These are phyloP conservation scores for Ptyas mucosa DNA, from an alignment of 2,113 vertebrate genomes.

Conservation along the genomic window DNA sequence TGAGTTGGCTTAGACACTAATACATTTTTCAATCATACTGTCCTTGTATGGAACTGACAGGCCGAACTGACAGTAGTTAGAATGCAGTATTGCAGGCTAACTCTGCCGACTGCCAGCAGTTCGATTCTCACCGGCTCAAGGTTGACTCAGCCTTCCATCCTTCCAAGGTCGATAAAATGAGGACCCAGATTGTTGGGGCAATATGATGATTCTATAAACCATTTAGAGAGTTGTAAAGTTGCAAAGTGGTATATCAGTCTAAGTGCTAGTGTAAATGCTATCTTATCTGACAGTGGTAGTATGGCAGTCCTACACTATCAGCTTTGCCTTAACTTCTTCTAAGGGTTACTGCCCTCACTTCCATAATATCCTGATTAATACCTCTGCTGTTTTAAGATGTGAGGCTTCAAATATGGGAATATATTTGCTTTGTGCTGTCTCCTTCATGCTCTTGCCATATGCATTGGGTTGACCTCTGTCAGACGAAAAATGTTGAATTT, in stretches of 20 bases:
- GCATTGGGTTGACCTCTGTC: background rate
- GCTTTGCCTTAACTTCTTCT: background rate
- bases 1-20: background rate
- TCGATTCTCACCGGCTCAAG: background rate
- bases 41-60: background rate
- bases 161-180: background rate
- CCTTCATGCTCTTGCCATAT: background rate
- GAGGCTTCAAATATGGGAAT: background rate
- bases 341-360: background rate
- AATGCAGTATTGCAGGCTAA: background rate
- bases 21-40: background rate
- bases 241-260: background rate
- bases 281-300: background rate
- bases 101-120: background rate
- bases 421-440: background rate
- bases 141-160: background rate
- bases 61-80: background rate
- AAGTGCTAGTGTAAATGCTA: background rate
- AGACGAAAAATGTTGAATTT: background rate
- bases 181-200: background rate
- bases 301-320: background rate
- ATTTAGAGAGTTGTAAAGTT: background rate
- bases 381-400: background rate
- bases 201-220: background rate
- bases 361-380: background rate